These are phyloP conservation scores for Marmota monax DNA, from an alignment of 2,113 vertebrate genomes.

Conservation along the genomic window DNA sequence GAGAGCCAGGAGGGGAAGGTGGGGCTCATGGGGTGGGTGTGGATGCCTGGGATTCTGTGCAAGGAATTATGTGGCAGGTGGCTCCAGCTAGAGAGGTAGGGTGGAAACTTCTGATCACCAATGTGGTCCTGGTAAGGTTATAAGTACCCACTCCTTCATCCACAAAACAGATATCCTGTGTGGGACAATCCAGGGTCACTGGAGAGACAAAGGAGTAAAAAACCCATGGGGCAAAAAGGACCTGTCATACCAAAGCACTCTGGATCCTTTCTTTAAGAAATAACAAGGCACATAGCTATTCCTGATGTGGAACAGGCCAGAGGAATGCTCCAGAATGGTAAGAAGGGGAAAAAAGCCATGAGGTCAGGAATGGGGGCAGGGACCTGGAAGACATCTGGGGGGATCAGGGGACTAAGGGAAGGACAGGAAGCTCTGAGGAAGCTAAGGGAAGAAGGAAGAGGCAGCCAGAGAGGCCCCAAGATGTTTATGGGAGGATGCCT, in stretches of 20 bases:
- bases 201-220: neutral
- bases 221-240: neutral
- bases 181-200: neutral
- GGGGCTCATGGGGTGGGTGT: neutral
- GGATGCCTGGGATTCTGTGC: neutral
- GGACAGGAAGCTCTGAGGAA: neutral
- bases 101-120: neutral
- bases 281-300: neutral
- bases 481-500: neutral
- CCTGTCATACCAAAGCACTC: neutral
- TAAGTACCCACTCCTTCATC: neutral
- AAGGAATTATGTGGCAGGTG: neutral
- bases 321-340: neutral
- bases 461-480: neutral
- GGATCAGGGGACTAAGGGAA: neutral
- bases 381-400: neutral
- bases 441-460: conserved; percentile 26
- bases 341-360: neutral
- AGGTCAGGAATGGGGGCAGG: neutral
- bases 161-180: neutral
- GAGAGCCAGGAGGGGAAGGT: neutral
- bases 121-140: neutral
- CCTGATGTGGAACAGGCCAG: neutral
- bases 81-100: neutral
- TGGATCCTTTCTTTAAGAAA: neutral